Base-by-base conservation (phyloP, 2,888 invertebrate species). In the Sarcophaga variegata region DNA sequence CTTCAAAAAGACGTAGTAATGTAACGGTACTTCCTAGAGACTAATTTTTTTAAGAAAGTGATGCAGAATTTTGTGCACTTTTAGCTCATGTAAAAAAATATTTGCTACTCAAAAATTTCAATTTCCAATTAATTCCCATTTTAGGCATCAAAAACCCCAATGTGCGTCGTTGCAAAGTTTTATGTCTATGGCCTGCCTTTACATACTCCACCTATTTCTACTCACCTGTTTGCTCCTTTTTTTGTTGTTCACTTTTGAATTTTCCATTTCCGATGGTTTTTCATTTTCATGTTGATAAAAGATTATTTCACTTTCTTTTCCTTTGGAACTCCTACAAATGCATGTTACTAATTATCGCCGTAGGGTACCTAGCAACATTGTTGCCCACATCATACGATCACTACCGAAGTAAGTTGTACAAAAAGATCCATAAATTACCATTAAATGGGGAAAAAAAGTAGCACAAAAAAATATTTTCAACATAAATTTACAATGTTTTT, bases 341-440 rank as follows among this genome's bases (percentile, higher is more conserved):
- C 45, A 66, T 71, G 60, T 70, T 76, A 66, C 76, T 76, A 75
- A 76, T 82, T 70, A 76, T 59, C 27, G 64, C 81, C 75, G 54
- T 70, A 81, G 81, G 76, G 64, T 76, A 64, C 59, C 59, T 45
- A 45, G 47, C 78, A 74, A 78, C 69, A 72, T 71, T 64, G 66
- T 77, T 66, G 64, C 66, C 59, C 78, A 69, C 45, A 20, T 45
- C 77, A 78, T 37, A 27, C n/a, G 45, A 76, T 49, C 60, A 20
- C 14, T 67, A 27, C n/a, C 4, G 3, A 62, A 37, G 10, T 37
- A 37, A 71, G 17, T 64, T 25, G 47, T 70, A 62, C 54, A 78
- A 86, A 83, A 83, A 67, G 77, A 80, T 83, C 72, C 77, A 83
- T 83, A 86, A 83, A 86, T 86, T 83, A 86, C 80, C 77, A 80